These are phyloP conservation scores for Mythimna lalbum DNA, from an alignment of 2,888 invertebrate genomes.

Conservation along the genomic window DNA sequence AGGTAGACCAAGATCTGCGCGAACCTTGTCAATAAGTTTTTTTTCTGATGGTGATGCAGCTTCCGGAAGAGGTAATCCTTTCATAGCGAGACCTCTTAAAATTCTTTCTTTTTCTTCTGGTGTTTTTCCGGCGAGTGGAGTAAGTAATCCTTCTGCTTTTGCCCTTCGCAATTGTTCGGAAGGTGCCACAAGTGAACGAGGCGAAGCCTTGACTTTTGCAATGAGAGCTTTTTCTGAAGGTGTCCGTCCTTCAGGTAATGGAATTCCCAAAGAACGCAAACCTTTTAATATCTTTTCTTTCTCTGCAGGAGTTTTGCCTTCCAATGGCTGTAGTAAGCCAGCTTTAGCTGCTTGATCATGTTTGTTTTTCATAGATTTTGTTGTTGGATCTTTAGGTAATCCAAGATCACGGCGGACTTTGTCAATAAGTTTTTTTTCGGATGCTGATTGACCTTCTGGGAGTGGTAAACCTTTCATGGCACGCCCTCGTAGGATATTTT, in stretches of 20 bases:
- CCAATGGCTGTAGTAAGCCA: constrained; percentile 57
- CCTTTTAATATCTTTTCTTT: constrained; percentile 63
- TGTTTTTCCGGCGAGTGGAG: constrained; percentile 21
- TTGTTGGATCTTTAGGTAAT: constrained; percentile 53
- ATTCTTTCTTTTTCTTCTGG: constrained; percentile 28
- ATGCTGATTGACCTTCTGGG: constrained; percentile 38
- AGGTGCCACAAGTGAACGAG: background rate
- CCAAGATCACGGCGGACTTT: constrained; percentile 57
- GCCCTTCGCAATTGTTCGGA: constrained; percentile 14
- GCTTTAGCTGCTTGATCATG: constrained; percentile 55
- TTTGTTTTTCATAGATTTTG: constrained; percentile 35
- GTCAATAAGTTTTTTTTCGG: constrained; percentile 60
- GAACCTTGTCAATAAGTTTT: constrained; percentile 40
- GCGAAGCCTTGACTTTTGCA: constrained; percentile 1
- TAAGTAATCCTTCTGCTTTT: constrained; percentile 27
- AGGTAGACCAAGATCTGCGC: constrained; percentile 56
- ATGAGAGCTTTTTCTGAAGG: constrained; percentile 56
- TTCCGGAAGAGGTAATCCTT: constrained; percentile 42
- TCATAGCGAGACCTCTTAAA: constrained; percentile 34
- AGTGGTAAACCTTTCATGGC: constrained; percentile 49
- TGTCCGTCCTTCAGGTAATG: constrained; percentile 67
- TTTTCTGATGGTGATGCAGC: constrained; percentile 63
- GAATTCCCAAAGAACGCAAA: constrained; percentile 59
- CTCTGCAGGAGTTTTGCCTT: constrained; percentile 58
- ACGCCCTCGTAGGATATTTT: constrained; percentile 18